A percentile compares a stretch with the other conserved stretches of the same genome.
phyloP scores from a whole-genome alignment of 2,797 vertebrate species.

The Sebastes nivosus region DNA sequence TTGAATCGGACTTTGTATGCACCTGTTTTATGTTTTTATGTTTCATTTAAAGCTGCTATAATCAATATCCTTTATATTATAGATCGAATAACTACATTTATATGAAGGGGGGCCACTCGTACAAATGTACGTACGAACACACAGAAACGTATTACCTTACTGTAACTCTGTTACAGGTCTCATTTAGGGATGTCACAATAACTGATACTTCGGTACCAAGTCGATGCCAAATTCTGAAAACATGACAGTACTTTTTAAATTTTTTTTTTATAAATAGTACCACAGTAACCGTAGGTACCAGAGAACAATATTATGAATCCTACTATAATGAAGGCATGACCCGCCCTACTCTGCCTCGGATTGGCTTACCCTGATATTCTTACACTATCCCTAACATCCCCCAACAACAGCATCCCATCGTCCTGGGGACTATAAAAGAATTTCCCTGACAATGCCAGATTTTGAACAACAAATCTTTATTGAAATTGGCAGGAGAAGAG shows the following conservation, averaged over 20 bases:
- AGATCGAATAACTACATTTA: neutral
- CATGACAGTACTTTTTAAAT: too few species aligned
- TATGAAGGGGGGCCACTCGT: neutral
- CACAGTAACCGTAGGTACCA: too few species aligned
- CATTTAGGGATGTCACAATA: neutral
- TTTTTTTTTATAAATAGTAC: too few species aligned
- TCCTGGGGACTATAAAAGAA: too few species aligned
- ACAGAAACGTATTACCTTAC: neutral
- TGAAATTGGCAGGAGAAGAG: too few species aligned
- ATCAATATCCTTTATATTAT: neutral
- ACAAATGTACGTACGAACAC: neutral
- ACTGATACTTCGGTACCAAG: neutral
- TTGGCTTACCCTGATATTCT: neutral
- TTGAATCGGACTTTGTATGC: neutral
- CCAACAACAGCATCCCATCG: too few species aligned
- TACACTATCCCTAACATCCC: neutral
- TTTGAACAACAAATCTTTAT: too few species aligned
- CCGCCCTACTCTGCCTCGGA: neutral
- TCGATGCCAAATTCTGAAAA: neutral
- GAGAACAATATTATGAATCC: too few species aligned
- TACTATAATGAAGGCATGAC: neutral
- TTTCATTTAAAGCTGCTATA: neutral
- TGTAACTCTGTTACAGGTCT: too few species aligned
- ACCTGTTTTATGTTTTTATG: neutral
- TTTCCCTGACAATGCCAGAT: too few species aligned